Evolutionary conservation across 35 echinoderm and acorn worm genomes (phyloP).

Genomic region (Lytechinus variegatus): DNA sequence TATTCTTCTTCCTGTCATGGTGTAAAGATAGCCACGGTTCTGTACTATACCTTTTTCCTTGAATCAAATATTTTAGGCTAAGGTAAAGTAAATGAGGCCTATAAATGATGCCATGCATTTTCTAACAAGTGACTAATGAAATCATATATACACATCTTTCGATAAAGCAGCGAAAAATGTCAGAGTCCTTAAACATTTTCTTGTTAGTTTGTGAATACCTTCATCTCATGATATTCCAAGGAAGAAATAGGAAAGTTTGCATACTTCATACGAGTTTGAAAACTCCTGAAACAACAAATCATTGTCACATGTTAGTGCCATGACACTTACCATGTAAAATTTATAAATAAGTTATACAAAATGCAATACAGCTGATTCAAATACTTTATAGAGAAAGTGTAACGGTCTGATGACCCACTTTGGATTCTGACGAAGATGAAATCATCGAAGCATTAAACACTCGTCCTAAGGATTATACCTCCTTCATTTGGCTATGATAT

Average conservation of each 20-base stretch:
- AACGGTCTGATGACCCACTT: neutral
- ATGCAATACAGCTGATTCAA: neutral
- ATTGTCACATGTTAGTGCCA: neutral
- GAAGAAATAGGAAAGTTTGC: neutral
- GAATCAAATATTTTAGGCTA: too few species aligned
- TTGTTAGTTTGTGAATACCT: neutral
- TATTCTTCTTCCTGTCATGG: too few species aligned
- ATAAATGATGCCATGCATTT: too few species aligned
- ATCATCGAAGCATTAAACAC: neutral
- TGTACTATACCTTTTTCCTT: too few species aligned
- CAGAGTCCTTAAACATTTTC: too few species aligned
- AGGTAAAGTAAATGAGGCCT: too few species aligned
- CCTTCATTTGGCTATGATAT: slow-evolving; percentile 4
- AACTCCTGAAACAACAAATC: neutral
- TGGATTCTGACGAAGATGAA: neutral
- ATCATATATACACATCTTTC: too few species aligned
- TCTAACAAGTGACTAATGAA: too few species aligned
- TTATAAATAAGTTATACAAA: neutral
- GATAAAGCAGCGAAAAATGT: too few species aligned
- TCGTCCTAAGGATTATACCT: neutral
- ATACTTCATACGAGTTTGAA: neutral
- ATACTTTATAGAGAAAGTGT: neutral
- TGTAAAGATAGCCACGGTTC: too few species aligned
- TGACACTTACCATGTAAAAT: neutral
- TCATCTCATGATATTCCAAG: neutral